Conservation (phyloP, 2,113 vertebrate genomes). For the Xiphophorus maculatus region DNA sequence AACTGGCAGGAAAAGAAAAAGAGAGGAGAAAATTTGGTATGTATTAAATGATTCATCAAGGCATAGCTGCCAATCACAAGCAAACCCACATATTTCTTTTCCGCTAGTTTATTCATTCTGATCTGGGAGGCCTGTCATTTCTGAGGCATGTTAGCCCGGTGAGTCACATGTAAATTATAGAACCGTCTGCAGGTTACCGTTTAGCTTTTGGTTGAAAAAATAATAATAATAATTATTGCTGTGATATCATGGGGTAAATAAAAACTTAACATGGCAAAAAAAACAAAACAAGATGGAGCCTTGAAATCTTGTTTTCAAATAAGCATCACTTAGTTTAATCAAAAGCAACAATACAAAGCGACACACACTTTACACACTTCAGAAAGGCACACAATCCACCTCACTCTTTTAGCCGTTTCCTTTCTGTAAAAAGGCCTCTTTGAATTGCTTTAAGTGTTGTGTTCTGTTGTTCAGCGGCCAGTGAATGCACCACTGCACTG, state of each 20-base stretch:
- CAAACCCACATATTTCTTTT: slow-evolving; percentile 13
- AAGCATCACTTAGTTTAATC: slow-evolving; percentile 8
- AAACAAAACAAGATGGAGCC: slow-evolving; percentile 4
- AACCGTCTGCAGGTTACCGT: neutral
- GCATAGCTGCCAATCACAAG: slow-evolving; percentile 35
- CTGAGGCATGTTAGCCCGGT: slow-evolving; percentile 27
- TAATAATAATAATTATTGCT: neutral
- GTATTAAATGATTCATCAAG: slow-evolving; percentile 13
- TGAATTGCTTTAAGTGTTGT: neutral
- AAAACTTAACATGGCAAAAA: neutral
- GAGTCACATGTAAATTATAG: slow-evolving; percentile 53
- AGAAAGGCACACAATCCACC: neutral
- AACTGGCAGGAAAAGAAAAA: neutral
- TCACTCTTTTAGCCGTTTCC: neutral
- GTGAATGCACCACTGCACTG: slow-evolving; percentile 12
- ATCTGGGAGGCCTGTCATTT: slow-evolving; percentile 53
- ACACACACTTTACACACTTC: neutral
- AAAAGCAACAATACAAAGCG: neutral
- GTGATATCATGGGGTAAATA: slow-evolving; percentile 8
- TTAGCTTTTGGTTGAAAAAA: neutral
- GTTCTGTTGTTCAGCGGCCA: slow-evolving; percentile 16
- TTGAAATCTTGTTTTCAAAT: neutral
- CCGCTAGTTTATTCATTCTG: slow-evolving; percentile 24
- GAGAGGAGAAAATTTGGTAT: neutral
- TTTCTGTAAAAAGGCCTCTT: slow-evolving; percentile 3